Base-by-base conservation (phyloP, 2,888 invertebrate genomes). In the Dendrolimus pini region DNA sequence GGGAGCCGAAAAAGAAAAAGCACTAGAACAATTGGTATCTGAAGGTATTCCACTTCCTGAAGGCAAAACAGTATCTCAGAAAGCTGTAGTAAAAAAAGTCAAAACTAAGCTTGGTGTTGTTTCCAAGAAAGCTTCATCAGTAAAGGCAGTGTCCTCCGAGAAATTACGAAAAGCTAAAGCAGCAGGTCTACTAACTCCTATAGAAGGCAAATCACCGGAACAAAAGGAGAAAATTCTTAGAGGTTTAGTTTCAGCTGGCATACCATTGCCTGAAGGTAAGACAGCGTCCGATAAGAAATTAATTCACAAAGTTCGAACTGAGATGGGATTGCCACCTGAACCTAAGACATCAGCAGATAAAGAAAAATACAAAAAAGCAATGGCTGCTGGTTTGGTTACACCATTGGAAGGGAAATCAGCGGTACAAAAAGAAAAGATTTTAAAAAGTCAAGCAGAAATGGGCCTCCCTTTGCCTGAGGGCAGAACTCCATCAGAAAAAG, bases 391-490 rank as follows among this genome's bases (percentile, higher is more conserved):
- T 1, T 18, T 70, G 7, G 60, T 68, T 10, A 61, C 62, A 1
- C 75, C 74, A 1, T 53, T 75, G 12, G 72, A 72, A 65, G 73
- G 74, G 0, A 70, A 75, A 62, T 41, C 70, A 7, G 9, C 61
- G 1, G 41, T 61, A 6, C 55, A 75, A 53, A 77, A 72, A 58
- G 70, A 72, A 59, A 70, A 69, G 9, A 63, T 73, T 41, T 53
- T 76, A 47, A 59, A 55, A 54, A 62, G 55, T 7, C 62, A 66
- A 55, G 68, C 67, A 3, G 64, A 67, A 9, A 55, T 62, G 42
- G 75, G 71, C 1, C 41, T 77, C 12, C 63, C 71, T 0, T 56
- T 78, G 13, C 72, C 78, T 12, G 57, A 71, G 62, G 74, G 72
- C 1, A 58, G 73, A 13, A 73, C 73, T 1, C 2, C 65, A 9